Evolutionary conservation across 2,888 invertebrate genomes (phyloP).

Genomic region (Linyphia triangularis): DNA sequence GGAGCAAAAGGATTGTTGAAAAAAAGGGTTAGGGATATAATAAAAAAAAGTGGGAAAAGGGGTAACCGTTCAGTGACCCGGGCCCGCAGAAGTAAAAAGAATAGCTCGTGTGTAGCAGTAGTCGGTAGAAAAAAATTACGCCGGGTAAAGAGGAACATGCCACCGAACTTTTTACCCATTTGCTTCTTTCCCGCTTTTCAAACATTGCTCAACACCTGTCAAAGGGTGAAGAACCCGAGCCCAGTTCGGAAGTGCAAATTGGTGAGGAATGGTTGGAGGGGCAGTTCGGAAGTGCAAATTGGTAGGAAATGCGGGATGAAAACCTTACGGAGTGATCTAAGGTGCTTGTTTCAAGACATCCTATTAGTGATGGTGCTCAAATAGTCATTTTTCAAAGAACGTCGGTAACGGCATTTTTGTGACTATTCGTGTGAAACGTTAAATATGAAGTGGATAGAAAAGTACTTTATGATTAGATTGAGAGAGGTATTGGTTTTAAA

Average conservation of each 20-base stretch:
- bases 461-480: no score
- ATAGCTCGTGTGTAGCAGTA: conserved; percentile 71
- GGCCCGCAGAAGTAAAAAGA: conserved; percentile 42
- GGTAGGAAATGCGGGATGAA: neutral
- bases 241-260: neutral
- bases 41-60: conserved; percentile 70
- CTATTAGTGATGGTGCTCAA: no score
- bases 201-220: conserved; percentile 71
- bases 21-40: conserved; percentile 52
- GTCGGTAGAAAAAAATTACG: conserved; percentile 35
- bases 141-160: conserved; percentile 66
- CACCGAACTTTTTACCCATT: conserved; percentile 63
- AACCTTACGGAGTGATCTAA: neutral
- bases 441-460: no score
- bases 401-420: no score
- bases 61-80: conserved; percentile 70
- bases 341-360: no score
- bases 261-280: no score
- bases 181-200: conserved; percentile 40
- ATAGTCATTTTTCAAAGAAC: no score
- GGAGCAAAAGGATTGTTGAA: conserved; percentile 55
- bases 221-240: conserved; percentile 62
- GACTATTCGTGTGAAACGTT: no score
- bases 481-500: no score
- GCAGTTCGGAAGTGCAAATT: neutral